Percentiles rank a stretch among this genome's conserved stretches.
Evolutionary conservation across 2,888 invertebrate species (phyloP).

Genomic region (Drosophila aldrichi): DNA sequence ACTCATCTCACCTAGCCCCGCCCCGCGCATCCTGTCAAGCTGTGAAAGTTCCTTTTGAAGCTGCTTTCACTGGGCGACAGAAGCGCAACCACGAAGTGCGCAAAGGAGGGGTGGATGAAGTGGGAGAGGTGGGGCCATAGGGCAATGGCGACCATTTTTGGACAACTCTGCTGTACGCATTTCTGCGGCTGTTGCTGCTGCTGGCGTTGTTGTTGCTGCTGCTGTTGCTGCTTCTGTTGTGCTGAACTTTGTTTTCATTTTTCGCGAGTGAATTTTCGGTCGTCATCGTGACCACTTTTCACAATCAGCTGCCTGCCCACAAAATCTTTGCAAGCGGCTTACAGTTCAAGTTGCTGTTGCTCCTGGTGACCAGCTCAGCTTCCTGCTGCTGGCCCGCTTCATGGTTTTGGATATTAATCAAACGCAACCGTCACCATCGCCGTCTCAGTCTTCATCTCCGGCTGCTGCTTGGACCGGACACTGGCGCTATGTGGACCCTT

Average conservation of each 20-base stretch:
- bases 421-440: slow-evolving; percentile 26
- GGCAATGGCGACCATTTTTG: slow-evolving; percentile 30
- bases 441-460: slow-evolving; percentile 32
- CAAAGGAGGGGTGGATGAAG: too few species aligned
- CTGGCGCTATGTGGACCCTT: slow-evolving; percentile 17
- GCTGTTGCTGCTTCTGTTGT: background rate
- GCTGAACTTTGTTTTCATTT: slow-evolving; percentile 75
- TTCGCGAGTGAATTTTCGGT: slow-evolving; percentile 71
- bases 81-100: background rate
- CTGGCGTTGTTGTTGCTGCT: background rate
- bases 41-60: slow-evolving; percentile 58
- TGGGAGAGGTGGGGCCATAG: background rate
- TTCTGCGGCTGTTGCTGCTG: slow-evolving; percentile 11
- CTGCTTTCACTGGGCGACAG: slow-evolving; percentile 18
- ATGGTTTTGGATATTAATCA: slow-evolving; percentile 77
- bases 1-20: slow-evolving; percentile 26
- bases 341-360: slow-evolving; percentile 39
- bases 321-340: slow-evolving; percentile 58
- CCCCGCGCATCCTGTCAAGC: slow-evolving; percentile 8
- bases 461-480: slow-evolving; percentile 30
- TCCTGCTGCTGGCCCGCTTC: slow-evolving; percentile 44
- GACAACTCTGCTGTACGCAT: slow-evolving; percentile 16
- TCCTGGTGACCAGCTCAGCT: slow-evolving; percentile 27
- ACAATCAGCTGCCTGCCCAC: slow-evolving; percentile 69
- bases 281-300: slow-evolving; percentile 77